Evolutionary conservation across 1,140 invertebrate genomes (phyloP), one percentile per base, ranked within the genome.

Genomic region (Drosophila ercepeae): DNA sequence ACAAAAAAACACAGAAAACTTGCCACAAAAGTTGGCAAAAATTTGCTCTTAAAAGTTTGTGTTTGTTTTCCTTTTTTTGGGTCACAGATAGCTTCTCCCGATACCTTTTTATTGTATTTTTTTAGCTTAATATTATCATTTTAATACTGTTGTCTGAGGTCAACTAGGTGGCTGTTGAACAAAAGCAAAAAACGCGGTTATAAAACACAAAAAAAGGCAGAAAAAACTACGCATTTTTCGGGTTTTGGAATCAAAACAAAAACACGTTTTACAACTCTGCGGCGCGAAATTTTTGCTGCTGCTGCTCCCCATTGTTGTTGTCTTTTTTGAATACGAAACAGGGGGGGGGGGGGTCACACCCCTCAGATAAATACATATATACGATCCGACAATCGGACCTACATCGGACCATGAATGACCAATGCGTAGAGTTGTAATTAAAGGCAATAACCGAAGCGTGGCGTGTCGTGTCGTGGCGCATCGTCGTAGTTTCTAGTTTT

Each of bases 381-480:
- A n/a, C n/a, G n/a, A n/a, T n/a, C n/a, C n/a, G n/a, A n/a, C n/a
- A n/a, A n/a, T n/a, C n/a, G n/a, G n/a, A n/a, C n/a, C n/a, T n/a
- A 44, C 64, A 36, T 52, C 54, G 64, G 70, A 64, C 79, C 60
- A 84, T 84, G 79, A 84, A 84, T 84, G 79, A 84, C 81, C 79
- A 70, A 83, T 82, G 54, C 72, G 76, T 78, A 83, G 63, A 78
- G 78, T 69, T 72, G 74, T 86, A 86, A 86, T 86, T 86, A 86
- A 86, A 78, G 81, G 76, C 81, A 86, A 81, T 88, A 88, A 81
- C 60, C 82, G 82, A 86, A 86, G 81, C 81, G 77, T 86, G 84
- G 67, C 64, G 74, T 74, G 78, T 82, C 78, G 78, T 82, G n/a
- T n/a, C n/a, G n/a, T n/a, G n/a, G n/a, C n/a, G n/a, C n/a, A n/a